Conservation (phyloP, 2,113 vertebrate genomes). For the Cnemophilus loriae region DNA sequence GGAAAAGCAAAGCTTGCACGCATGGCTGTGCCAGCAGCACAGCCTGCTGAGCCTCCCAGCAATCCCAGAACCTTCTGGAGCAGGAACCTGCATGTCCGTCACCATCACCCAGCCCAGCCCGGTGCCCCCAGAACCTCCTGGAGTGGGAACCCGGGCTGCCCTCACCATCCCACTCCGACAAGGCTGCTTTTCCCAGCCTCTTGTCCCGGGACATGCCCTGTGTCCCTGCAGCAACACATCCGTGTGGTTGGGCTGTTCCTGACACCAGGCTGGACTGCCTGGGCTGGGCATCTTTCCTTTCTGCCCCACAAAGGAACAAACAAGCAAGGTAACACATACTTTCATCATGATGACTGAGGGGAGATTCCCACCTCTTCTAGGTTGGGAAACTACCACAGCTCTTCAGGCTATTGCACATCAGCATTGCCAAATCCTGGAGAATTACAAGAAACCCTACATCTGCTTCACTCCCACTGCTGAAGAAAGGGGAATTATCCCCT, state of each 20-base stretch:
- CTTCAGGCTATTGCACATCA: background rate
- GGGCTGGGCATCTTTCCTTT: background rate
- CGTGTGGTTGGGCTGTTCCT: rapidly evolving
- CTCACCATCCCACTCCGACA: rapidly evolving
- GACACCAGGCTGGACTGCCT: too few species aligned
- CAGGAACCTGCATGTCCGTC: background rate
- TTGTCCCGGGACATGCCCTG: rapidly evolving
- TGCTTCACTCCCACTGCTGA: background rate
- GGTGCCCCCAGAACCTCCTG: background rate
- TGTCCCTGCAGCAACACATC: background rate
- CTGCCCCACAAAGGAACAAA: background rate
- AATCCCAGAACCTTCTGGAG: background rate
- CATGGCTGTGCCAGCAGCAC: background rate
- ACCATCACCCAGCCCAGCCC: too few species aligned
- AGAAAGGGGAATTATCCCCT: background rate
- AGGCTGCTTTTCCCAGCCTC: background rate
- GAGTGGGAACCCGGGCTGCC: background rate
- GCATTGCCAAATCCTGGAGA: background rate
- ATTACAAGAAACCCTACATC: background rate
- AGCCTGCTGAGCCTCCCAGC: background rate
- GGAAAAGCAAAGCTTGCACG: background rate
- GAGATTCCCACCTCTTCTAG: background rate
- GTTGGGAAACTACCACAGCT: background rate
- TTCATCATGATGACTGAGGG: background rate
- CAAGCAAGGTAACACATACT: background rate